Conservation (phyloP, 2,888 invertebrate genomes). For the Eubasilissa splendida region DNA sequence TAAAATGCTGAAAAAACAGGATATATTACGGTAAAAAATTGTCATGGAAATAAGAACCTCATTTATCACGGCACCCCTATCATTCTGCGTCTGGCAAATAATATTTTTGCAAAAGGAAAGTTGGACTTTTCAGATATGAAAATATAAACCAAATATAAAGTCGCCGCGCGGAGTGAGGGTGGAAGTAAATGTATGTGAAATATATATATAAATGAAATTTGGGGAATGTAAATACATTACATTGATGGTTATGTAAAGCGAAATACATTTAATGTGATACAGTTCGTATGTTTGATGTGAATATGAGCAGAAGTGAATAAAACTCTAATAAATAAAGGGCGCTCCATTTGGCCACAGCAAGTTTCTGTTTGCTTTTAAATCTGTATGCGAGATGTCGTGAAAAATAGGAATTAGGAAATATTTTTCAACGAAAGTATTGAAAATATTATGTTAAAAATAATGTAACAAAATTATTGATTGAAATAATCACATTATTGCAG, state of each 20-base stretch:
- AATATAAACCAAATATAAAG: constrained; percentile 20
- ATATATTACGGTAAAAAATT: constrained; percentile 56
- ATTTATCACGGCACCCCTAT: constrained; percentile 51
- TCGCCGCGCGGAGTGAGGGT: background rate
- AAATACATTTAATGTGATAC: constrained; percentile 48
- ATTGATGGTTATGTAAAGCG: constrained; percentile 39
- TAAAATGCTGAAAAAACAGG: constrained; percentile 55
- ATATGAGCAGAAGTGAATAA: constrained; percentile 54
- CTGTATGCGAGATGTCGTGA: background rate
- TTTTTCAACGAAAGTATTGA: too few relatives aligned
- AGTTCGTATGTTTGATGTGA: constrained; percentile 52
- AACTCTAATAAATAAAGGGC: constrained; percentile 57
- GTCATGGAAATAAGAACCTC: constrained; percentile 52
- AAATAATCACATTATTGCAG: too few relatives aligned
- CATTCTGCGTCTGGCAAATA: constrained; percentile 41
- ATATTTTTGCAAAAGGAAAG: constrained; percentile 50
- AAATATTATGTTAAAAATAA: too few relatives aligned
- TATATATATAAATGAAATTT: constrained; percentile 39
- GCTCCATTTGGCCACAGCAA: constrained; percentile 51
- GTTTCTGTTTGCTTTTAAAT: constrained; percentile 15
- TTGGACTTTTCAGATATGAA: constrained; percentile 39
- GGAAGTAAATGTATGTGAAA: constrained; percentile 7
- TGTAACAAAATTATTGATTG: too few relatives aligned
- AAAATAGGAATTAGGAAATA: too few relatives aligned
- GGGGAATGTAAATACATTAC: constrained; percentile 21